phyloP scores from a whole-genome alignment of 2,797 vertebrate species.

The Enteromius fasciolatus region DNA sequence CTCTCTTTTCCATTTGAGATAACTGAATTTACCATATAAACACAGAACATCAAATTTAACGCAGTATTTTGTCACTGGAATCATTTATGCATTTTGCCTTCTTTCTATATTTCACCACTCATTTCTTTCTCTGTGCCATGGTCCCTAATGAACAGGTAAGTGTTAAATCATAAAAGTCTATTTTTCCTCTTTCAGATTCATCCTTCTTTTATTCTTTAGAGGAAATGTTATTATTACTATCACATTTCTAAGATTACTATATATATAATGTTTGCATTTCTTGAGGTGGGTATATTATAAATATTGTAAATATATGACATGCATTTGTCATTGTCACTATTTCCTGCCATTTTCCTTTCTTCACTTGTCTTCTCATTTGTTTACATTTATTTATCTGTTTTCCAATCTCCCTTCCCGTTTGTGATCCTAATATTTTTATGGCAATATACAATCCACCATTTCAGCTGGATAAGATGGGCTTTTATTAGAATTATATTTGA shows the following conservation, averaged over 20 bases:
- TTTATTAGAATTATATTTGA: constrained; percentile 45
- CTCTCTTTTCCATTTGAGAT: constrained; percentile 46
- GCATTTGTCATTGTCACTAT: constrained; percentile 32
- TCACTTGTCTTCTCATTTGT: constrained; percentile 32
- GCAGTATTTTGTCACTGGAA: constrained; percentile 71
- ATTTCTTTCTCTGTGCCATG: constrained; percentile 43
- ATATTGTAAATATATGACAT: constrained; percentile 11
- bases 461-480: constrained; percentile 11
- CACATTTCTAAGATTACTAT: constrained; percentile 15
- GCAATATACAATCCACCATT: constrained; percentile 21
- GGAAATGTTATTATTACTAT: neutral
- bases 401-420: neutral
- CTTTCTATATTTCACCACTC: neutral
- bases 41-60: constrained; percentile 75
- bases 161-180: constrained; percentile 44
- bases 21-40: constrained; percentile 73
- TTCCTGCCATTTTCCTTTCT: constrained; percentile 15
- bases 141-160: constrained; percentile 47
- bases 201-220: neutral
- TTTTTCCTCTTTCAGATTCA: constrained; percentile 25
- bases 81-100: constrained; percentile 59
- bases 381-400: constrained; percentile 21
- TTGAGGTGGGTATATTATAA: constrained; percentile 21
- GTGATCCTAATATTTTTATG: constrained; percentile 12
- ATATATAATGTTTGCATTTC: constrained; percentile 8